A percentile compares a stretch with the other conserved stretches of the same genome.
Conservation (phyloP, 1,140 invertebrate genomes). For the Brachionus sp. region DNA sequence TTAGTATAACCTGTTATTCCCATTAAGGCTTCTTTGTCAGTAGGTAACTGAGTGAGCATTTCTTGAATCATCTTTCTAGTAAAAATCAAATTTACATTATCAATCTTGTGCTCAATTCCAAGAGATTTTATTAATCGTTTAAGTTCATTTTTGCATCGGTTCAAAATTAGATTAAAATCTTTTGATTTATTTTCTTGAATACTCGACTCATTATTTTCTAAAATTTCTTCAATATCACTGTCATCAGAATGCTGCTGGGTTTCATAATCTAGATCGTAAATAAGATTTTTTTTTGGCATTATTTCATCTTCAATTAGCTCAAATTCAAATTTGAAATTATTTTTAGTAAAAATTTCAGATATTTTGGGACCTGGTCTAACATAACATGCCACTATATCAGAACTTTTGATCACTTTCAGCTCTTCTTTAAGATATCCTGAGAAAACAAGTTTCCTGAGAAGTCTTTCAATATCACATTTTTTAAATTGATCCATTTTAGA, state of each 20-base stretch:
- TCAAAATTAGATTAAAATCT: constrained; percentile 3
- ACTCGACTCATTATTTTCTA: constrained; percentile 46
- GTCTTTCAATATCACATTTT: constrained; percentile 71
- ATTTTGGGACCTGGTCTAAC: constrained; percentile 71
- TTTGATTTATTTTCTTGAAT: background rate
- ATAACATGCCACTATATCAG: constrained; percentile 75
- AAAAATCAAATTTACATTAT: constrained; percentile 62
- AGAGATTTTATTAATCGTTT: background rate
- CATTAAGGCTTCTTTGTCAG: constrained; percentile 72
- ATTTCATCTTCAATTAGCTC: background rate
- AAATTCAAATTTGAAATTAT: constrained; percentile 52
- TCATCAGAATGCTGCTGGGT: background rate
- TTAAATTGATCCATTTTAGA: constrained; percentile 66
- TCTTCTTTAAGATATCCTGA: constrained; percentile 75
- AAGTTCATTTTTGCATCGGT: background rate
- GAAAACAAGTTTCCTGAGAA: constrained; percentile 76
- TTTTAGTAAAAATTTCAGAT: constrained; percentile 45
- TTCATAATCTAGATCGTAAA: background rate
- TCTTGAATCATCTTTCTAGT: constrained; percentile 68
- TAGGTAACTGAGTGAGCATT: constrained; percentile 74
- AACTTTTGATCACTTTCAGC: constrained; percentile 65
- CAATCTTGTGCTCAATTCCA: constrained; percentile 54
- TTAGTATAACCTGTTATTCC: constrained; percentile 79
- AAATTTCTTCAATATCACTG: background rate
- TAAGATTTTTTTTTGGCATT: background rate